Evolutionary conservation across 2,113 vertebrate genomes (phyloP).

Genomic region (Anarrhichthys ocellatus): DNA sequence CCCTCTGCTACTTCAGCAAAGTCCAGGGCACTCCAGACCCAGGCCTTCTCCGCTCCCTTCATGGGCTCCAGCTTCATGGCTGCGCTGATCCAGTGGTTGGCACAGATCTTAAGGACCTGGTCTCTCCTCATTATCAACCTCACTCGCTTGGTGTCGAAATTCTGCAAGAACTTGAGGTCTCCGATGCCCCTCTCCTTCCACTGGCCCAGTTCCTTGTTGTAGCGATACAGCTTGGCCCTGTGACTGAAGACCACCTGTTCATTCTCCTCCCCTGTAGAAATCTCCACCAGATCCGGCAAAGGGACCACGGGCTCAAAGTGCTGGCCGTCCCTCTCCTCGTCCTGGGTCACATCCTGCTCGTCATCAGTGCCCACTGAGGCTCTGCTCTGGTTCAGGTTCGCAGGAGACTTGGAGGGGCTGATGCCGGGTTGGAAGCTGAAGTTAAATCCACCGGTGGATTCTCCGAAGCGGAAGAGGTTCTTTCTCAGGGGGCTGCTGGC

Average conservation of each 20-base stretch:
- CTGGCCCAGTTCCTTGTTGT: constrained; percentile 90
- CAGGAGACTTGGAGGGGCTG: constrained; percentile 94
- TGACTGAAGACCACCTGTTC: constrained; percentile 95
- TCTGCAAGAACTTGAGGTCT: constrained; percentile 95
- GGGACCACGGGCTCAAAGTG: constrained; percentile 98
- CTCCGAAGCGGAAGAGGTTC: constrained; percentile 95
- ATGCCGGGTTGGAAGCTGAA: constrained; percentile 96
- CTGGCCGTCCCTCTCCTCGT: constrained; percentile 94
- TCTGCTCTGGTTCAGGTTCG: constrained; percentile 92
- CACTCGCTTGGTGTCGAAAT: constrained; percentile 90
- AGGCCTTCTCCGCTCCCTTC: constrained; percentile 94
- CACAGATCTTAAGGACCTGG: constrained; percentile 97
- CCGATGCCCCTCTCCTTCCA: constrained; percentile 99
- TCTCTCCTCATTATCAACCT: constrained; percentile 97
- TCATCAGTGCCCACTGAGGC: constrained; percentile 92
- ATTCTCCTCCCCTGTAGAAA: constrained; percentile 96
- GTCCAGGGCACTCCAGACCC: constrained; percentile 97
- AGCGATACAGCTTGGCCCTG: constrained; percentile 96
- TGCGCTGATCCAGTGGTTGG: constrained; percentile 93
- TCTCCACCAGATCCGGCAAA: constrained; percentile 92
- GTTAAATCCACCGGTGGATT: constrained; percentile 93
- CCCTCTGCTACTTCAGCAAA: constrained; percentile 90
- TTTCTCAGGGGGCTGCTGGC: constrained; percentile 90
- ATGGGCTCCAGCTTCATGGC: constrained; percentile 93
- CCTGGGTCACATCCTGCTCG: constrained; percentile 91